Evolutionary conservation across 2,797 vertebrate genomes (phyloP), one percentile per base, ranked within the genome.

Genomic region (Chromobotia macracanthus): DNA sequence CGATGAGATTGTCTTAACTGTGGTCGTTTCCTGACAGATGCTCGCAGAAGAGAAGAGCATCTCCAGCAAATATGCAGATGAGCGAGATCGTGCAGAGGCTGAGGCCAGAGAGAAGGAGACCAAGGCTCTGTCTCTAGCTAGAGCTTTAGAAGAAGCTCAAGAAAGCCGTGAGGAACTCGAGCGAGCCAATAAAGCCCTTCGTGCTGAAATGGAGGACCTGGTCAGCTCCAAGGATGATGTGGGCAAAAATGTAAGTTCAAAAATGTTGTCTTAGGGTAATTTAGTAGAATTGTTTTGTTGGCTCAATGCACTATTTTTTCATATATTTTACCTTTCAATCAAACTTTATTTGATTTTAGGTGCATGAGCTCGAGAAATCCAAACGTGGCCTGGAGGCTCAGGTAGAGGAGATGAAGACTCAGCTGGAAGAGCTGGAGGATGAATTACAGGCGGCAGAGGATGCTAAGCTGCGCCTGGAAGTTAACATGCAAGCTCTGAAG

Each of bases 401-500:
- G 90, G 89, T 98, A 86, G 96, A 96, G 79, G 97, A 99, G 92
- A 99, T 98, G 96, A 96, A 92, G 83, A 93, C 94, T 3, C 97
- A 99, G 89, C 87, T 99, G 79, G 98, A 99, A 84, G 97, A 99
- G 84, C 91, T 99, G 68, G 97, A 99, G 82, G 97, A 99, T 7
- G 97, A 99, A 18, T 93, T 99, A 28, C 97, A 99, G 92, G 92
- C 95, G 66, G 98, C 97, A 0, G 97, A 99, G 81, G 97, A 99
- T 0, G 97, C 97, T 82, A 99, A 99, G 56, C 93, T 99, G 31
- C 95, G 97, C 16, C 89, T 99, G 89, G 97, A 99, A 87, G 97
- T 99, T 86, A 99, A 99, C 92, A 96, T 98, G 95, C 97, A 99
- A 92, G 97, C 98, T 75, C 94, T 97, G 95, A 98, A 97, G 87